Base-by-base conservation (phyloP, 2,113 vertebrate genomes). In the Salvator merianae region DNA sequence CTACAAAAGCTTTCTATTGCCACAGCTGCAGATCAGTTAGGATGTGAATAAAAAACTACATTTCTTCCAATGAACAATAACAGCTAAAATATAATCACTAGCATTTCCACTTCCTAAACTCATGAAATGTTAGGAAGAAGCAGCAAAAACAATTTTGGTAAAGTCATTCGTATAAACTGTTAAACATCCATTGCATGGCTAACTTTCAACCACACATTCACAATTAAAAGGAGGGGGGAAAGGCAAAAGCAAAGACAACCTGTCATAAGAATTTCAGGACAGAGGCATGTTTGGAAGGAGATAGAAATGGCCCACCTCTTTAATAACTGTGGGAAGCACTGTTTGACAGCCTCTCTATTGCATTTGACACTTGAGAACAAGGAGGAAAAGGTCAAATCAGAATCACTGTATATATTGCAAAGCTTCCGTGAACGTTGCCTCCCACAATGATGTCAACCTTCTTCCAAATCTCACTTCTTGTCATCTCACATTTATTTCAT, bases 1-100 rank as follows among this genome's bases (percentile, higher is more conserved):
- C 82, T 63, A 68, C 85, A 79, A 8, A 78, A 90, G 85, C 82
- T 84, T 36, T 79, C 68, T 30, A 28, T 10, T 47, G 34, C 36
- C 77, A 86, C 9, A 78, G n/a, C 34, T 91, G 73, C 53, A 68
- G 38, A 73, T 72, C 30, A 79, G 24, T 72, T 32, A 79, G 36
- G 38, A 71, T 43, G 13, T 32, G 66, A 84, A 72, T 84, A 79
- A 79, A 65, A 28, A 72, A 20, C 59, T 62, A 34, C 24, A 9
- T 55, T 72, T 62, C 28, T 36, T 62, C 32, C 43, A 24, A 59
- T 59, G 32, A 32, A 83, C 14, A 83, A 68, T 72, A 84, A 47
- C 7, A 72, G 30, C 55, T 83, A 50, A 13, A 77, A 71, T 62
- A 71, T 71, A 71, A 78, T 78, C 78, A 38, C 38, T 71, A 63